phyloP scores from a whole-genome alignment of 2,888 invertebrate genomes.

The Leucophenga maculata region DNA sequence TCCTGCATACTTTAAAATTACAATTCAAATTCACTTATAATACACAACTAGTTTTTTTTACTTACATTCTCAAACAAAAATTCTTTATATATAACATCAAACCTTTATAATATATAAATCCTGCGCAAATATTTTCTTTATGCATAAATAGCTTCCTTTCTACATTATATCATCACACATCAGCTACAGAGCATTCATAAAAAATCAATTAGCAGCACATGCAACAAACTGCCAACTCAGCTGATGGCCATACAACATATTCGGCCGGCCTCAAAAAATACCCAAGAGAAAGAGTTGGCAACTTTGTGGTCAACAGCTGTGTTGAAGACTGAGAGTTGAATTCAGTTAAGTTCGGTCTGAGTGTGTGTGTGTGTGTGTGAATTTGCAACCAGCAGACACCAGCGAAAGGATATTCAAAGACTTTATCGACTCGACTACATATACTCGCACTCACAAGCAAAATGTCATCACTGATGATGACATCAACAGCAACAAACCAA shows the following conservation, averaged over 20 bases:
- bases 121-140: no score
- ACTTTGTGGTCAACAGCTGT: slow-evolving; percentile 6
- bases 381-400: slow-evolving; percentile 45
- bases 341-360: slow-evolving; percentile 23
- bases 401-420: background rate
- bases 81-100: no score
- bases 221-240: slow-evolving; percentile 37
- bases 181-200: slow-evolving; percentile 55
- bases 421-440: background rate
- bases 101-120: no score
- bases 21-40: no score
- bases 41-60: no score
- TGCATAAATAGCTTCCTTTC: no score
- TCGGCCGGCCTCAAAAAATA: slow-evolving; percentile 26
- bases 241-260: slow-evolving; percentile 48
- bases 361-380: slow-evolving; percentile 24
- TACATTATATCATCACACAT: background rate
- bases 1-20: no score
- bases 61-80: no score
- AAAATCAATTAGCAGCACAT: slow-evolving; percentile 63
- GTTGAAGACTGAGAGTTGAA: background rate
- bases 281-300: slow-evolving; percentile 37
- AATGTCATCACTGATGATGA: slow-evolving; percentile 30
- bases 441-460: background rate
- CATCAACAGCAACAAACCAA: slow-evolving; percentile 47